Evolutionary conservation across 2,888 invertebrate genomes (phyloP), one percentile per base, ranked within the genome.

Genomic region (Philereme vetulata): DNA sequence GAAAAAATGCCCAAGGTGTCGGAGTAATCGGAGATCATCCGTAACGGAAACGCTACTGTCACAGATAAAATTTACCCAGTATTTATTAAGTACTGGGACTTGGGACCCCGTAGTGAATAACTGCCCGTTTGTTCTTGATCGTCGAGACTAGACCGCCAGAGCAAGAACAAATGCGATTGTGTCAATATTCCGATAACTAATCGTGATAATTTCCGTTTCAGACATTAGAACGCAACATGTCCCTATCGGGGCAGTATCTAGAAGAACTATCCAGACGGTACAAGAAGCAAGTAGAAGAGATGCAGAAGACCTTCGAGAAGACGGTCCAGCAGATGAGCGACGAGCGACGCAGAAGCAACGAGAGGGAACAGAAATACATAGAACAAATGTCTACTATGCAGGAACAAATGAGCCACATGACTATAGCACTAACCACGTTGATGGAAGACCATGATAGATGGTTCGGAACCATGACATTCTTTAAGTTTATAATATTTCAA

Each of bases 141-240:
- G 21, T 21, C 21, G 21, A 21, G 21, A 21, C 21, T 21, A 21
- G 21, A 21, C 21, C 21, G 2, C 2, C 21, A 21, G 21, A 21
- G 21, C 21, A 21, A 2, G 21, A 21, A 21, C 21, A 21, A 21
- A 21, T 21, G 21, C 21, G 21, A 21, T 21, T 21, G n/a, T 9
- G 10, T n/a, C n/a, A 42, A 10, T 48, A 4, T 35, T 21, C 8
- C 33, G 9, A 34, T 34, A 38, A 6, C 21, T 57, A 47, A 54
- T 46, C 5, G 9, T 4, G 6, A 38, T n/a, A 4, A 61, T 60
- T 66, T 66, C 68, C 56, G 60, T 93, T 93, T 63, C 91, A 97
- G 95, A 96, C 97, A 52, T 93, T 99, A 72, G 99, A 99, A 89
- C 94, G 97, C 71, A 99, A 99, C 88, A 97, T 99, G 95, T 98